A percentile compares a stretch with the other conserved stretches of the same genome.
These are phyloP conservation scores for Drosophila ananassae DNA, from an alignment of 1,140 invertebrate species.

Conservation along the genomic window DNA sequence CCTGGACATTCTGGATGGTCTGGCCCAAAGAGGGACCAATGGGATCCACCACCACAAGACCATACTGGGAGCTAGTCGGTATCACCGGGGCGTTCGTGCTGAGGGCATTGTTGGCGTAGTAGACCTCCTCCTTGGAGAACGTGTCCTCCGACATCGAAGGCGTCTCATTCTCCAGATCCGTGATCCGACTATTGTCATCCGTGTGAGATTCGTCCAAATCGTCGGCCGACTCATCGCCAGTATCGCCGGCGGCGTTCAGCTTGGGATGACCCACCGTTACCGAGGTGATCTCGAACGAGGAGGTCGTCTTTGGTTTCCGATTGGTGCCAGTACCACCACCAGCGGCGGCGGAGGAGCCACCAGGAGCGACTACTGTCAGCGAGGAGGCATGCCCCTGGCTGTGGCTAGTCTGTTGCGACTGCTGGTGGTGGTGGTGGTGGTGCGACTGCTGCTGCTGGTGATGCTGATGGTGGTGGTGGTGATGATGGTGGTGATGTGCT, in stretches of 20 bases:
- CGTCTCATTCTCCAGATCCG: slow-evolving; percentile 93
- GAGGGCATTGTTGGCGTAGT: slow-evolving; percentile 90
- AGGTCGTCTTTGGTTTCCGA: slow-evolving; percentile 85
- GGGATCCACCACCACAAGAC: slow-evolving; percentile 90
- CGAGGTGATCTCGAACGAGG: slow-evolving; percentile 97
- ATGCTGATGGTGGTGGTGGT: slow-evolving; percentile 40
- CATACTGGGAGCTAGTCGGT: slow-evolving; percentile 93
- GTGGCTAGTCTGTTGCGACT: slow-evolving; percentile 66
- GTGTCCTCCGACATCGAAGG: slow-evolving; percentile 94
- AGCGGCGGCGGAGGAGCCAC: slow-evolving; percentile 16
- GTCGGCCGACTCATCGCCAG: slow-evolving; percentile 95
- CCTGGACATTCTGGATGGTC: slow-evolving; percentile 85
- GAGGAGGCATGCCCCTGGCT: slow-evolving; percentile 62
- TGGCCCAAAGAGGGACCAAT: slow-evolving; percentile 59
- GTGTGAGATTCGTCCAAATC: slow-evolving; percentile 97
- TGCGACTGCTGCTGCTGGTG: slow-evolving; percentile 52
- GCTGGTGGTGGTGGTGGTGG: slow-evolving; percentile 47
- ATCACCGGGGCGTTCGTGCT: slow-evolving; percentile 92
- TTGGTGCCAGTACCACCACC: slow-evolving; percentile 19
- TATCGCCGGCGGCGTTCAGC: slow-evolving; percentile 90
- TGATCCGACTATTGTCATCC: slow-evolving; percentile 92
- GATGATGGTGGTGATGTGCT: slow-evolving; percentile 40
- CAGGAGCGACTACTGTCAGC: slow-evolving; percentile 28
- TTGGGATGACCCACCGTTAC: slow-evolving; percentile 88
- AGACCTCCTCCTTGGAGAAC: slow-evolving; percentile 92